Evolutionary conservation across 1,140 invertebrate genomes (phyloP).

Genomic region (Drosophila pseudoobscura): DNA sequence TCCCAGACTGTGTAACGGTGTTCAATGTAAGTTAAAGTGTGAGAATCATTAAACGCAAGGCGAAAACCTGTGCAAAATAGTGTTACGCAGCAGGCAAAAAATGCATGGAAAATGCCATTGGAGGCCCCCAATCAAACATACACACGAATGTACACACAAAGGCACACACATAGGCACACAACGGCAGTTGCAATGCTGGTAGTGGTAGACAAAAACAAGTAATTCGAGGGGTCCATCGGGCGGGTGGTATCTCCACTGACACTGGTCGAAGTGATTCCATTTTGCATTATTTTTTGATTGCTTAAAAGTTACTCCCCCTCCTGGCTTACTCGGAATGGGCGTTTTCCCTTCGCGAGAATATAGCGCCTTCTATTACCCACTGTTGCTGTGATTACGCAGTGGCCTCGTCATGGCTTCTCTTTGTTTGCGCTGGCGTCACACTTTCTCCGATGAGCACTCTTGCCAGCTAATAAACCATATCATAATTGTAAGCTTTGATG

Average conservation of each 20-base stretch:
- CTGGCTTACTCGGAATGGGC: constrained; percentile 56
- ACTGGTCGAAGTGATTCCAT: not conserved
- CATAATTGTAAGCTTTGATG: constrained; percentile 58
- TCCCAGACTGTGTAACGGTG: constrained; percentile 15
- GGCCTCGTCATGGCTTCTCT: constrained; percentile 32
- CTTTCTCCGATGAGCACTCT: constrained; percentile 52
- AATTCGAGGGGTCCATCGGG: constrained; percentile 29
- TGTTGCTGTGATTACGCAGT: constrained; percentile 14
- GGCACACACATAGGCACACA: constrained; percentile 32
- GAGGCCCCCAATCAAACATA: constrained; percentile 51
- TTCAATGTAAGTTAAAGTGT: constrained; percentile 56
- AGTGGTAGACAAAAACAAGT: constrained; percentile 74
- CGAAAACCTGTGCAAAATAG: constrained; percentile 12
- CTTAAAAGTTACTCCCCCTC: constrained; percentile 24
- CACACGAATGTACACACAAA: constrained; percentile 52
- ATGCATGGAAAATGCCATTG: constrained; percentile 64
- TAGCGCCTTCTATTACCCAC: constrained; percentile 1
- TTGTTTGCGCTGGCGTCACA: constrained; percentile 44
- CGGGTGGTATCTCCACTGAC: constrained; percentile 22
- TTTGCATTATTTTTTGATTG: constrained; percentile 37
- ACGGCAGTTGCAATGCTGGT: constrained; percentile 26
- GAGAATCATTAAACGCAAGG: not conserved
- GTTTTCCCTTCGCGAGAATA: constrained; percentile 47
- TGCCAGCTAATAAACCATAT: constrained; percentile 37
- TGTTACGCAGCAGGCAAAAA: constrained; percentile 68